Conservation (phyloP, 2,888 invertebrate genomes). For the Creontiades dilutus region DNA sequence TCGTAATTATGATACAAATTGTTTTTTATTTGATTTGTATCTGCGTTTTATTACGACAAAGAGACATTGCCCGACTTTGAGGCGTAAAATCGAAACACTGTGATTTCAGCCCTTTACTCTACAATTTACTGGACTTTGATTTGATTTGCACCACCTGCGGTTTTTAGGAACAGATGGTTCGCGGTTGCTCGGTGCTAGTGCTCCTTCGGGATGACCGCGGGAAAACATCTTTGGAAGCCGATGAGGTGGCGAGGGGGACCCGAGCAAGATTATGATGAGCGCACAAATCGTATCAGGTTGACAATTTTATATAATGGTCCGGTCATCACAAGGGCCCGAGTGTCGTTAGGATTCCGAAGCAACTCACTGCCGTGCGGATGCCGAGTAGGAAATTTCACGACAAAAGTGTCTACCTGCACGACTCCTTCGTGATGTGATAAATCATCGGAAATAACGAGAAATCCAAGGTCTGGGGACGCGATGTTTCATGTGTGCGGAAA, state of each 20-base stretch:
- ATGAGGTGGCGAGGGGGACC: background rate
- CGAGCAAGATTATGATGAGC: slow-evolving; percentile 59
- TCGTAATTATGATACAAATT: too few relatives aligned
- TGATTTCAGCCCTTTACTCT: too few relatives aligned
- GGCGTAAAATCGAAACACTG: too few relatives aligned
- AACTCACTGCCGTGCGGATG: background rate
- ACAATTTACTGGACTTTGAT: too few relatives aligned
- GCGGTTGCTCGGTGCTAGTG: background rate
- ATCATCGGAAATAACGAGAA: slow-evolving; percentile 25
- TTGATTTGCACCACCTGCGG: background rate
- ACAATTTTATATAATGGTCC: slow-evolving; percentile 66
- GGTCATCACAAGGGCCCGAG: slow-evolving; percentile 44
- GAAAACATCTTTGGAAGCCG: background rate
- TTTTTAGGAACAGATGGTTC: background rate
- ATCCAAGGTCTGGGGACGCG: background rate
- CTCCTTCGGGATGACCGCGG: background rate
- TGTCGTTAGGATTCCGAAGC: slow-evolving; percentile 59
- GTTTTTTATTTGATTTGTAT: too few relatives aligned
- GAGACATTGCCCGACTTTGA: too few relatives aligned
- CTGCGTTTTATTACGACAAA: too few relatives aligned
- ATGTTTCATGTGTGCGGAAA: too few relatives aligned
- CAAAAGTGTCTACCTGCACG: background rate
- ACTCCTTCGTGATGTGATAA: background rate
- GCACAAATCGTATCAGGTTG: slow-evolving; percentile 66
- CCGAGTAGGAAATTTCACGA: background rate